Conservation (phyloP, 2,797 vertebrate genomes). For the Schizopygopsis malacanthus region DNA sequence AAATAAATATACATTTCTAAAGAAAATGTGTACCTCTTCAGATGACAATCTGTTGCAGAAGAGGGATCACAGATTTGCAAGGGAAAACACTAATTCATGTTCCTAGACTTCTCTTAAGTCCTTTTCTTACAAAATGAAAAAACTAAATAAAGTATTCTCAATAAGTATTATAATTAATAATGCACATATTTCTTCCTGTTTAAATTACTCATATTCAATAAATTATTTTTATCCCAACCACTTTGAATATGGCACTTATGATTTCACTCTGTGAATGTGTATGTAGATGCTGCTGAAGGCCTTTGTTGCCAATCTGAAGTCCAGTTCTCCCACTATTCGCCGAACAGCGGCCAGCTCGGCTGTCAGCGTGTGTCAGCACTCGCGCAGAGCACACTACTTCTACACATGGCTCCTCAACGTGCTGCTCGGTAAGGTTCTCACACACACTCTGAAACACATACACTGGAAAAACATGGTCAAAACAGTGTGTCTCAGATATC, state of each 20-base stretch:
- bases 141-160: neutral
- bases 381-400: conserved; percentile 90
- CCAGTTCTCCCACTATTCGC: conserved; percentile 91
- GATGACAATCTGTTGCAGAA: neutral
- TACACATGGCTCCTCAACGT: conserved; percentile 97
- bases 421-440: conserved; percentile 84
- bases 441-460: neutral
- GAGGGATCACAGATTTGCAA: neutral
- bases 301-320: conserved; percentile 93
- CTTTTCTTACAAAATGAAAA: neutral
- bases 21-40: neutral
- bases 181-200: neutral
- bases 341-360: conserved; percentile 91
- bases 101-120: neutral
- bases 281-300: conserved; percentile 89
- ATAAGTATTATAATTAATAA: neutral
- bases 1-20: neutral
- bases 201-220: neutral
- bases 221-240: neutral
- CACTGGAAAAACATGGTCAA: neutral
- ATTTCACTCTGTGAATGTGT: neutral
- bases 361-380: conserved; percentile 93
- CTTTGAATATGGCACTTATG: neutral
- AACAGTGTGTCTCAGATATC: neutral
- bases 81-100: neutral